phyloP scores from a whole-genome alignment of 2,888 invertebrate genomes.

The Meloe dianella region DNA sequence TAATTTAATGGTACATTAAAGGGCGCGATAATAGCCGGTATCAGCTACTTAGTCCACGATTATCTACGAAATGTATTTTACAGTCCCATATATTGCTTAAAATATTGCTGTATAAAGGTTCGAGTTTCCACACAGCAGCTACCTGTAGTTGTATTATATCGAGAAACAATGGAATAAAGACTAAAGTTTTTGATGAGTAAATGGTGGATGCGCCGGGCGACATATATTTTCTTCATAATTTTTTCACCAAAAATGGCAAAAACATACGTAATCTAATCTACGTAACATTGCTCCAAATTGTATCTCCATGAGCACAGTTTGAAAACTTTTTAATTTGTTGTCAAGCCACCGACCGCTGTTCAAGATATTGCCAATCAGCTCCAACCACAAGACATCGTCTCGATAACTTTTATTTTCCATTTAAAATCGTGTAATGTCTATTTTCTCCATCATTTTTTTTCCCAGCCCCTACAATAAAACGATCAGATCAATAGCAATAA shows the following conservation, averaged over 20 bases:
- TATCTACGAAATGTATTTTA: conserved; percentile 31
- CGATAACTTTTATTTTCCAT: too few relatives aligned
- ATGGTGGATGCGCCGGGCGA: too few relatives aligned
- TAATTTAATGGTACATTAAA: conserved; percentile 45
- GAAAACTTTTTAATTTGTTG: not conserved
- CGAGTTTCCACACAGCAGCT: too few relatives aligned
- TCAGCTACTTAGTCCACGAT: conserved; percentile 36
- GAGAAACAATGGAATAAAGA: too few relatives aligned
- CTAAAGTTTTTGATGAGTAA: too few relatives aligned
- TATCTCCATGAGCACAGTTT: not conserved
- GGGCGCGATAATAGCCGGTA: conserved; percentile 45
- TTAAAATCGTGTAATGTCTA: too few relatives aligned
- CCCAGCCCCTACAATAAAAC: too few relatives aligned
- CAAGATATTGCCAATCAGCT: too few relatives aligned
- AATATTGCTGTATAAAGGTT: conserved; percentile 11
- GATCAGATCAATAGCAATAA: not conserved
- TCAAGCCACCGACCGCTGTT: not conserved
- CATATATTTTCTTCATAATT: too few relatives aligned
- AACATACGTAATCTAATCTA: not conserved
- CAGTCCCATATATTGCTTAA: conserved; percentile 29
- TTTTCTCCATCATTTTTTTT: too few relatives aligned
- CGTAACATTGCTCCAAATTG: not conserved
- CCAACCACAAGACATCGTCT: too few relatives aligned
- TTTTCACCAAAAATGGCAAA: not conserved
- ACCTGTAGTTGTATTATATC: too few relatives aligned